Conservation (phyloP, 2,113 vertebrate genomes). For the Elephantulus edwardii region DNA sequence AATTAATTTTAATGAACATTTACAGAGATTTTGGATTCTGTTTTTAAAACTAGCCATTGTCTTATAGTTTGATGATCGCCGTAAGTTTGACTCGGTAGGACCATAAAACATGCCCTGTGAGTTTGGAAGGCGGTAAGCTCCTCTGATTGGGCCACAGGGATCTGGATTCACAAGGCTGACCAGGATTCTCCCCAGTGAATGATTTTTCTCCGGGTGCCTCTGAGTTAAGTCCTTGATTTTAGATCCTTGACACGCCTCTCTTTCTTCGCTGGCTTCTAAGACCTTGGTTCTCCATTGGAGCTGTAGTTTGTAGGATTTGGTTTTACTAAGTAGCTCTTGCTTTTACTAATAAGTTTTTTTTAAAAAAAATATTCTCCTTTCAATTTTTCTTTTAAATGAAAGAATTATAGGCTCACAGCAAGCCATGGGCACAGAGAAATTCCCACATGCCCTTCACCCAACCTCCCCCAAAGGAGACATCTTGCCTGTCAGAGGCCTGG, state of each 20-base stretch:
- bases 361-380: too few relatives aligned
- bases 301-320: neutral
- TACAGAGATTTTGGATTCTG: too few relatives aligned
- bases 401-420: neutral
- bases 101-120: neutral
- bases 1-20: too few relatives aligned
- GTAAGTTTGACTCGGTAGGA: neutral
- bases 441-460: neutral
- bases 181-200: neutral
- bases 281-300: neutral
- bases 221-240: neutral
- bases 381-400: neutral
- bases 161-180: neutral
- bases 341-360: conserved; percentile 27
- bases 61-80: too few relatives aligned
- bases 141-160: too few relatives aligned
- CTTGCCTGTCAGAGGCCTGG: too few relatives aligned
- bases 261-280: neutral
- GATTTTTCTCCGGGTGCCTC: neutral
- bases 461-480: neutral
- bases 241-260: neutral
- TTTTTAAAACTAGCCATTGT: neutral
- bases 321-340: neutral
- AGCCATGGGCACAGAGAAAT: neutral
- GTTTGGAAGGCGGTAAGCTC: neutral